Conservation (phyloP, 2,797 vertebrate species). For the Scyliorhinus canicula region DNA sequence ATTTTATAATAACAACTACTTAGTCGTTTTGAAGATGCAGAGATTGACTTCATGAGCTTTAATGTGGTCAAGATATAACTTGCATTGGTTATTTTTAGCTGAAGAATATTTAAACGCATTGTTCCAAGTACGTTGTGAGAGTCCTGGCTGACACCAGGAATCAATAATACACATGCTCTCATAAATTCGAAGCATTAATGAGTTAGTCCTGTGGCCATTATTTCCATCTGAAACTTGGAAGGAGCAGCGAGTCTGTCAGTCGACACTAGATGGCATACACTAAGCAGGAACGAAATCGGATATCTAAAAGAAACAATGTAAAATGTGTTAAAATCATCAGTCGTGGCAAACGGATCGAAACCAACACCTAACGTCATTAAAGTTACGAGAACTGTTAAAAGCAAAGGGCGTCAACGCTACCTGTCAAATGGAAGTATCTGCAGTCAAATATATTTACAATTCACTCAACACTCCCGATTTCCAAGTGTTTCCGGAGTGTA, state of each 20-base stretch:
- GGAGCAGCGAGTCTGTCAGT: no score
- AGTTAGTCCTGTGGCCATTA: not conserved
- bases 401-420: not conserved
- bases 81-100: not conserved
- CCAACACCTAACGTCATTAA: not conserved
- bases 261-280: conserved; percentile 34
- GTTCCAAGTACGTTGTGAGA: not conserved
- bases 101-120: not conserved
- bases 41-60: not conserved
- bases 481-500: conserved; percentile 15
- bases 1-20: not conserved
- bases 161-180: not conserved
- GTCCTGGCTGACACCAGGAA: not conserved
- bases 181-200: conserved; percentile 23
- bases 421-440: not conserved
- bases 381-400: not conserved
- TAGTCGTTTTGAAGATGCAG: not conserved
- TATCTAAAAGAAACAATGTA: not conserved
- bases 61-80: not conserved
- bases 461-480: not conserved
- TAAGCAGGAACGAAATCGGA: not conserved
- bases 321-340: not conserved
- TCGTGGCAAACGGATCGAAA: not conserved
- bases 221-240: not conserved
- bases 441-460: not conserved